Percentiles rank a stretch among this genome's conserved stretches.
These are phyloP conservation scores for Orgyia antiqua DNA, from an alignment of 2,888 invertebrate species.

Conservation along the genomic window DNA sequence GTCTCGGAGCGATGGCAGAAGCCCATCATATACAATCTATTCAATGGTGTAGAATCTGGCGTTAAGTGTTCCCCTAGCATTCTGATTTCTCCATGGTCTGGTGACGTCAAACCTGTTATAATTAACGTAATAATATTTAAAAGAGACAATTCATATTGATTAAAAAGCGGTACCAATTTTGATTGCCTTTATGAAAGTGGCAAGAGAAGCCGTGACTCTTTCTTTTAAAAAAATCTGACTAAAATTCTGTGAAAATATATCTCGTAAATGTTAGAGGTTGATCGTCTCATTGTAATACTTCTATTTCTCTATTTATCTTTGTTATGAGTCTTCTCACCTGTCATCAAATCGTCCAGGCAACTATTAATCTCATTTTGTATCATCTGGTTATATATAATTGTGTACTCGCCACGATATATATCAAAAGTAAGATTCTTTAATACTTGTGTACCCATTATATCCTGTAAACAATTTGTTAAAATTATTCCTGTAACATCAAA, in stretches of 20 bases:
- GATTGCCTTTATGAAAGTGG: too few relatives aligned
- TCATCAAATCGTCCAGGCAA: constrained; percentile 50
- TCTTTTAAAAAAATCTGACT: too few relatives aligned
- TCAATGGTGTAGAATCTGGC: constrained; percentile 29
- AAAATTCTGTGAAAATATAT: too few relatives aligned
- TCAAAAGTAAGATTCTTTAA: constrained; percentile 49
- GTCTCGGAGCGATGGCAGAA: constrained; percentile 47
- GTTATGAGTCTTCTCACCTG: too few relatives aligned
- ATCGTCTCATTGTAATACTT: too few relatives aligned
- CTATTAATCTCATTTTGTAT: constrained; percentile 38
- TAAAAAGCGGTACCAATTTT: too few relatives aligned
- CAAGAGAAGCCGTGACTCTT: too few relatives aligned
- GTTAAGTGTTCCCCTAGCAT: constrained; percentile 40
- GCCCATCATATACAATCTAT: constrained; percentile 49
- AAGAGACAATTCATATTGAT: too few relatives aligned
- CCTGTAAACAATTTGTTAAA: constrained; percentile 30
- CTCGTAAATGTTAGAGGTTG: too few relatives aligned
- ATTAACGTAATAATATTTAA: too few relatives aligned
- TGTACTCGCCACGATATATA: constrained; percentile 58
- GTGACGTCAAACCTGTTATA: constrained; percentile 40
- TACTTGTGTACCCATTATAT: constrained; percentile 43
- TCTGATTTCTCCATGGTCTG: constrained; percentile 49
- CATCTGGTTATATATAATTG: constrained; percentile 43
- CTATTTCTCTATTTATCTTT: too few relatives aligned
- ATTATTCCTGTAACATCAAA: not conserved